Evolutionary conservation across 2,888 invertebrate species (phyloP).

Genomic region (Heliconius erato): DNA sequence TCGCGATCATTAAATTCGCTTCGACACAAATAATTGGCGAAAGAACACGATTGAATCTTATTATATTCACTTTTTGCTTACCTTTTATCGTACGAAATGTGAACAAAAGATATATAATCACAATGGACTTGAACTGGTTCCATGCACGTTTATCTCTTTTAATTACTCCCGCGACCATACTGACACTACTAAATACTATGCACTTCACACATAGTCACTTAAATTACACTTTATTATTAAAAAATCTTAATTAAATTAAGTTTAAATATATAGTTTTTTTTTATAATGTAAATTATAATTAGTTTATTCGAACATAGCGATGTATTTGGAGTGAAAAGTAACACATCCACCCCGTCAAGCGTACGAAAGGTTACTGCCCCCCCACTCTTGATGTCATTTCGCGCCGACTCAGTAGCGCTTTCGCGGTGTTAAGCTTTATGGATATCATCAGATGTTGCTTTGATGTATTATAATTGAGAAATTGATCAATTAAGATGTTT

Average conservation of each 20-base stretch:
- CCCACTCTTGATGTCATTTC: slow-evolving; percentile 78
- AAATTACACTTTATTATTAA: slow-evolving; percentile 25
- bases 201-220: slow-evolving; percentile 63
- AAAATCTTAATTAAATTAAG: slow-evolving; percentile 3
- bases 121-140: slow-evolving; percentile 76
- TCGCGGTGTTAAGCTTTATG: slow-evolving; percentile 66
- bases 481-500: slow-evolving; percentile 43
- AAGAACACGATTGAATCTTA: slow-evolving; percentile 46
- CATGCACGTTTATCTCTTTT: slow-evolving; percentile 76
- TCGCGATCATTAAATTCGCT: slow-evolving; percentile 8
- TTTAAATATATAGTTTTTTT: slow-evolving; percentile 41
- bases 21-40: slow-evolving; percentile 44
- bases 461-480: slow-evolving; percentile 41
- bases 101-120: slow-evolving; percentile 78
- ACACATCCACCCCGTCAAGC: slow-evolving; percentile 75
- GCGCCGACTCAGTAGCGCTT: slow-evolving; percentile 83
- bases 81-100: slow-evolving; percentile 70
- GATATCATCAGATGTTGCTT: slow-evolving; percentile 55
- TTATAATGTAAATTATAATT: slow-evolving; percentile 55
- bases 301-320: slow-evolving; percentile 76
- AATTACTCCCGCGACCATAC: slow-evolving; percentile 79
- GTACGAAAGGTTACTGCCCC: slow-evolving; percentile 80
- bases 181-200: slow-evolving; percentile 70
- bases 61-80: slow-evolving; percentile 59
- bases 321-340: slow-evolving; percentile 65